These are phyloP conservation scores for Sorex maritimensis DNA, from an alignment of 2,797 vertebrate species.

Conservation along the genomic window DNA sequence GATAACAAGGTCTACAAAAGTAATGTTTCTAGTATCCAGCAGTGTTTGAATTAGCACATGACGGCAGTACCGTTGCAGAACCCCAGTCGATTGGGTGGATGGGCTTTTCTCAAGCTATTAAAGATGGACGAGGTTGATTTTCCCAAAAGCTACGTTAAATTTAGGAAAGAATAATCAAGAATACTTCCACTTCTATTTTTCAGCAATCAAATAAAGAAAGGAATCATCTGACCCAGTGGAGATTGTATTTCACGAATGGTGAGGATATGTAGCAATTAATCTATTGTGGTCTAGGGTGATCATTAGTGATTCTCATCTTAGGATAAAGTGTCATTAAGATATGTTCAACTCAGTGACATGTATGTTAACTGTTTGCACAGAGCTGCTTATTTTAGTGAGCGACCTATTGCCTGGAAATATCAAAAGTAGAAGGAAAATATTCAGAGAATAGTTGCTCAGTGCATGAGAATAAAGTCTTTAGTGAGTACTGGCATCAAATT, in stretches of 20 bases:
- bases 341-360: conserved; percentile 87
- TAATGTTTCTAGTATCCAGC: conserved; percentile 10
- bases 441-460: conserved; percentile 90
- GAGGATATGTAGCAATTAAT: background rate
- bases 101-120: conserved; percentile 29
- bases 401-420: conserved; percentile 90
- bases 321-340: conserved; percentile 83
- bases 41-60: conserved; percentile 26
- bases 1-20: background rate
- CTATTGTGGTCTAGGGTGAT: conserved; percentile 49
- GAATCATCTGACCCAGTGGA: background rate
- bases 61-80: background rate
- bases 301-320: conserved; percentile 69
- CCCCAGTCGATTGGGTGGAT: conserved; percentile 15
- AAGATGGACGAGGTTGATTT: conserved; percentile 23
- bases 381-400: conserved; percentile 89
- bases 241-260: background rate
- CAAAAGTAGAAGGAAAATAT: conserved; percentile 89
- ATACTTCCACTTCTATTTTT: conserved; percentile 53
- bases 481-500: conserved; percentile 88
- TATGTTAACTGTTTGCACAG: conserved; percentile 88
- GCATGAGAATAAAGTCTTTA: conserved; percentile 92
- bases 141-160: conserved; percentile 23
- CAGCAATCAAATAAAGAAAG: conserved; percentile 25
- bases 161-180: background rate